phyloP scores from a whole-genome alignment of 35 echinoderm and acorn worm species.

The Diadema setosum region DNA sequence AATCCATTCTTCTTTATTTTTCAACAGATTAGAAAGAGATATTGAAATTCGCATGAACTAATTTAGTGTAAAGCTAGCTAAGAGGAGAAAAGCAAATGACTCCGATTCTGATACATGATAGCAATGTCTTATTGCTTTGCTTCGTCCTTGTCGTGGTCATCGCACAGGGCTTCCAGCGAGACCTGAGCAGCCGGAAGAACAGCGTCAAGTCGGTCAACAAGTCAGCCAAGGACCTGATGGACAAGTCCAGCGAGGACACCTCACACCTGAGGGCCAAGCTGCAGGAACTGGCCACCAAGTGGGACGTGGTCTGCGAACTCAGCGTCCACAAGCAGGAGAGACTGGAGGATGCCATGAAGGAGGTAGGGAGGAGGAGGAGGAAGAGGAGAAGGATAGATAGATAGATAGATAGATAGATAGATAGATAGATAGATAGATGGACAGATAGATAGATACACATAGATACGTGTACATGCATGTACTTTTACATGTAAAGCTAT shows the following conservation, averaged over 20 bases:
- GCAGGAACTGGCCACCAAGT: slow-evolving; percentile 82
- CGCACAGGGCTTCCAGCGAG: slow-evolving; percentile 87
- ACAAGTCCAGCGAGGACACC: slow-evolving; percentile 94
- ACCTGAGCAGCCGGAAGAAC: slow-evolving; percentile 87
- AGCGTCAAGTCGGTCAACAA: slow-evolving; percentile 96
- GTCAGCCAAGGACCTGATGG: slow-evolving; percentile 94
- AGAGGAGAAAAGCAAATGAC: too few relatives aligned
- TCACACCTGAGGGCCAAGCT: slow-evolving; percentile 87
- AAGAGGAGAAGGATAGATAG: neutral
- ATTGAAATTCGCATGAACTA: too few relatives aligned
- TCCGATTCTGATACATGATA: too few relatives aligned
- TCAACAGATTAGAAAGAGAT: too few relatives aligned
- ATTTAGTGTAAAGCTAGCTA: too few relatives aligned
- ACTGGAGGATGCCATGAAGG: slow-evolving; percentile 84
- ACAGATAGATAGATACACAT: neutral
- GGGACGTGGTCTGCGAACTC: slow-evolving; percentile 86
- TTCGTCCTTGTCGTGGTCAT: neutral
- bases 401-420: neutral
- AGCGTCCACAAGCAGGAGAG: slow-evolving; percentile 90
- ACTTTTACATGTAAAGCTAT: too few relatives aligned
- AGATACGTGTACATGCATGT: too few relatives aligned
- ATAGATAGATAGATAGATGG: neutral
- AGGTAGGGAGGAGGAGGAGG: slow-evolving; percentile 36
- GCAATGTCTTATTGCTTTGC: too few relatives aligned
- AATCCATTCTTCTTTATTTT: too few relatives aligned